phyloP scores from a whole-genome alignment of 2,113 vertebrate species.

The Delphinus delphis region DNA sequence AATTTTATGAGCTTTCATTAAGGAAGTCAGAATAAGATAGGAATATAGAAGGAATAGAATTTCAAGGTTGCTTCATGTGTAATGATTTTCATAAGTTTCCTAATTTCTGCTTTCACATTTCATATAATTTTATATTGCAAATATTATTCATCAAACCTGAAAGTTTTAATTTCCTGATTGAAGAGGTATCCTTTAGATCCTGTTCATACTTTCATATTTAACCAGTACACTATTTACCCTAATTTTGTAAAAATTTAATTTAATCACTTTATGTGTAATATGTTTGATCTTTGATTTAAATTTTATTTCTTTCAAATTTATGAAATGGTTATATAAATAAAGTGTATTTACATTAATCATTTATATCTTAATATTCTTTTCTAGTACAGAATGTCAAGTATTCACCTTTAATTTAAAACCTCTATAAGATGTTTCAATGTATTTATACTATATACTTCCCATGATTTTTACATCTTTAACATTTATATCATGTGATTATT shows the following conservation, averaged over 20 bases:
- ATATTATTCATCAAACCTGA: neutral
- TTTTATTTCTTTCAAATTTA: neutral
- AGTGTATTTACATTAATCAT: neutral
- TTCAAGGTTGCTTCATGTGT: neutral
- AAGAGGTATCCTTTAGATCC: constrained; percentile 40
- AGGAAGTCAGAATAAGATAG: neutral
- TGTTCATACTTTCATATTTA: constrained; percentile 38
- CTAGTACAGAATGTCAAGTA: neutral
- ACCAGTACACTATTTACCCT: neutral
- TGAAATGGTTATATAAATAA: neutral
- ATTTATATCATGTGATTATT: neutral
- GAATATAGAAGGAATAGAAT: neutral
- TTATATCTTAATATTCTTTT: neutral
- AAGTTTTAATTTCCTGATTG: constrained; percentile 59
- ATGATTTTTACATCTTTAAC: neutral
- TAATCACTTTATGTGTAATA: neutral
- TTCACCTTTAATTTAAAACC: neutral
- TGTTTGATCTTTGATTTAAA: neutral
- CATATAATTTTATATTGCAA: constrained; percentile 39
- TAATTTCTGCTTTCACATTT: constrained; percentile 44
- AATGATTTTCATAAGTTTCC: constrained; percentile 22
- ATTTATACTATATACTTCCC: neutral
- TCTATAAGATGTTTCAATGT: neutral
- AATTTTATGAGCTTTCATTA: neutral
- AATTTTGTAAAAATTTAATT: constrained; percentile 45